Percentiles rank a stretch among this genome's conserved stretches.
Conservation (phyloP, 2,113 vertebrate species). For the Mastomys coucha region DNA sequence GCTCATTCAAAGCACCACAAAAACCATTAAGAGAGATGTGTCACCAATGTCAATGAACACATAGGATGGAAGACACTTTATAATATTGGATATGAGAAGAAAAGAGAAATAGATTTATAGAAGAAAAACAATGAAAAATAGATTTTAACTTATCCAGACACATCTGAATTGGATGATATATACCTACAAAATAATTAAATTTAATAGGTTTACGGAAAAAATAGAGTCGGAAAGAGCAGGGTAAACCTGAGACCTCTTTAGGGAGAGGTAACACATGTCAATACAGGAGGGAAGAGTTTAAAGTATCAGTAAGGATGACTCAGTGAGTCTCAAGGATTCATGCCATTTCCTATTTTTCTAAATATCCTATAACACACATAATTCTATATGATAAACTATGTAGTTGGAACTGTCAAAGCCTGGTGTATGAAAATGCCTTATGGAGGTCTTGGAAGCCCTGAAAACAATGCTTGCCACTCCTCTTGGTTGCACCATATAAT, state of each 20-base stretch:
- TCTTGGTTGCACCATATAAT: no score
- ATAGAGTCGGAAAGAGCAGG: not conserved
- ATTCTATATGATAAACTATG: not conserved
- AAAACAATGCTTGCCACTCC: not conserved
- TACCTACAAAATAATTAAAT: not conserved
- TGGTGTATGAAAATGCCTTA: not conserved
- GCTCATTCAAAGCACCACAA: not conserved
- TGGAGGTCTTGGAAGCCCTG: not conserved
- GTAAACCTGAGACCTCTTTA: not conserved
- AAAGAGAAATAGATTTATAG: not conserved
- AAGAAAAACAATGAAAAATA: not conserved
- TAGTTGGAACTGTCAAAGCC: not conserved
- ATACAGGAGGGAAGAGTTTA: not conserved
- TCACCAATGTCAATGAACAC: not conserved
- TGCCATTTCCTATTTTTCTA: not conserved
- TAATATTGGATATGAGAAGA: not conserved
- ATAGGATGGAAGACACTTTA: not conserved
- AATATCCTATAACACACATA: not conserved
- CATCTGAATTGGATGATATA: not conserved
- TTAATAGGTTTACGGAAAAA: not conserved
- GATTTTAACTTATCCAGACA: not conserved
- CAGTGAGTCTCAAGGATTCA: not conserved
- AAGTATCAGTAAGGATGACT: not conserved
- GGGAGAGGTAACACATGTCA: not conserved
- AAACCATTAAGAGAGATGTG: not conserved